Base-by-base conservation (phyloP, 2,888 invertebrate genomes). In the Taphrorychus bicolor region DNA sequence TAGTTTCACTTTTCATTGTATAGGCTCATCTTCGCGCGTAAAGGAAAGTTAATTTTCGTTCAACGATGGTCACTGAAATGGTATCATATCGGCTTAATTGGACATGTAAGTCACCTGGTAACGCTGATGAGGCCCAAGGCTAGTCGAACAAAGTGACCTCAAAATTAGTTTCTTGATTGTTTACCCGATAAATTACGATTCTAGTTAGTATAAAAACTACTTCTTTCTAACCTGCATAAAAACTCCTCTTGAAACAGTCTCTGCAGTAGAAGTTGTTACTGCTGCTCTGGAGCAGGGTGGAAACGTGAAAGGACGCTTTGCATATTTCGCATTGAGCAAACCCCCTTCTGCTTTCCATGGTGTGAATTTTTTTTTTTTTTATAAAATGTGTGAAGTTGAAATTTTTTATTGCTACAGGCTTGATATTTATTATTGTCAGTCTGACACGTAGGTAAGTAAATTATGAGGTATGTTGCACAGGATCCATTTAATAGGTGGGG, bases 221-320 rank as follows among this genome's bases (percentile, higher is more conserved):
- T n/a, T 48, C 16, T 45, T 16, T 19, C 16, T 32, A 32, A 32
- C 32, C 73, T 71, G 66, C 21, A 56, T 58, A 61, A 59, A 68
- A 63, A 11, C 66, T 66, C 53, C 59, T 66, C 59, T 70, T 73
- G 59, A 75, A 75, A 59, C 75, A 75, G 16, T 70, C 70, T 14
- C 52, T 64, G 54, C 75, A 75, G 48, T 70, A 74, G 42, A 63
- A 70, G 23, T 69, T 58, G 19, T 72, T 70, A 48, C 70, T 65
- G 41, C 60, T 70, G 23, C 65, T 73, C 69, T 73, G 72, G 18
- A 74, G 48, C 45, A 75, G 62, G 9, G 62, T 66, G 14, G 54
- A 56, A 22, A 59, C 66, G 17, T 72, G 68, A 66, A 70, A 73
- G 18, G 51, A 69, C 7, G 68, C 60, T 60, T 67, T 60, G 54